Evolutionary conservation across 2,797 vertebrate genomes (phyloP).

Genomic region (Phyllotis vaccarum): DNA sequence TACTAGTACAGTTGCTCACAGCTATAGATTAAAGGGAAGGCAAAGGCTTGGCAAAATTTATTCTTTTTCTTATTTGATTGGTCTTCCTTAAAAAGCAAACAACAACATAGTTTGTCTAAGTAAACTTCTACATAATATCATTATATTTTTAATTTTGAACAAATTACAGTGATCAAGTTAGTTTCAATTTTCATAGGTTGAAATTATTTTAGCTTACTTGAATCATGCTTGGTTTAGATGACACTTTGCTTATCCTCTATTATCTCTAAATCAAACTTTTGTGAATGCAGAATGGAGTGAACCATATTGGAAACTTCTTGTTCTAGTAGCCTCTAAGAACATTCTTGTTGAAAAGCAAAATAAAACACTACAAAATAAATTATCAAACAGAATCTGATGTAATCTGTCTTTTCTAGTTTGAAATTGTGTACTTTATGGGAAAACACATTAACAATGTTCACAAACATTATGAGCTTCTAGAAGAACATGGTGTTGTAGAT

Average conservation of each 20-base stretch:
- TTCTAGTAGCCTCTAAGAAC: not conserved
- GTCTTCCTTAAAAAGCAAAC: not conserved
- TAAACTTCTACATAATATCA: not conserved
- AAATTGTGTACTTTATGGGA: conserved; percentile 2
- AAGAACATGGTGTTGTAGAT: not conserved
- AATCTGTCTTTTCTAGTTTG: not conserved
- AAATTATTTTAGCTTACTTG: conserved; percentile 34
- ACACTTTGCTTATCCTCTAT: not conserved
- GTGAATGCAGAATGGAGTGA: not conserved
- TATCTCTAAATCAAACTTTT: not conserved
- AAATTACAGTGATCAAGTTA: conserved; percentile 12
- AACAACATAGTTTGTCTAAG: not conserved
- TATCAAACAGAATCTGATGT: not conserved
- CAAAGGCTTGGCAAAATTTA: not conserved
- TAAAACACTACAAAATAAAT: not conserved
- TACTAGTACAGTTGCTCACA: not conserved
- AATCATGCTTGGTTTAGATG: not conserved
- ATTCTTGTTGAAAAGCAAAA: not conserved
- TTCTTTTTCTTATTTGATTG: not conserved
- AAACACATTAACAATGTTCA: not conserved
- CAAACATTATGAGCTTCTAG: not conserved
- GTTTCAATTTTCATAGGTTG: not conserved
- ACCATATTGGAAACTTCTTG: not conserved
- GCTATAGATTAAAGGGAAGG: not conserved
- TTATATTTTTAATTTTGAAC: conserved; percentile 19